Percentiles rank a stretch among this genome's conserved stretches.
Conservation (phyloP, 2,888 invertebrate species). For the Drosophila bunnanda region DNA sequence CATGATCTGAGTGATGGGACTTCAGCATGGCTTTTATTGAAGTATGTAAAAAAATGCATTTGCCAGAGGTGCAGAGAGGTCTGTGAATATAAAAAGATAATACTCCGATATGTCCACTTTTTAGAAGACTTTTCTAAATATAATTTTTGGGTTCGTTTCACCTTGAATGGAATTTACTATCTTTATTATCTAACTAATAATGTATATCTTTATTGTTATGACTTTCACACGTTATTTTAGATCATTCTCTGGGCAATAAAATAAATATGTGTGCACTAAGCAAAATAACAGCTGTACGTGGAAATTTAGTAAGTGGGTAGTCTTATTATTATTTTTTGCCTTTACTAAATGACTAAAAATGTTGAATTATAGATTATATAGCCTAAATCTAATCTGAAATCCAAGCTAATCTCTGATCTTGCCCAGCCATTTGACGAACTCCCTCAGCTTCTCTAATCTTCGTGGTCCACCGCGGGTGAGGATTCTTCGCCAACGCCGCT, state of each 20-base stretch:
- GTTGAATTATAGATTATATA: neutral
- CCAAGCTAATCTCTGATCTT: constrained; percentile 31
- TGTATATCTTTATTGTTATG: constrained; percentile 6
- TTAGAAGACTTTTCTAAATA: neutral
- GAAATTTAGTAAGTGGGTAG: too few species aligned
- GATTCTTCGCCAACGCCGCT: constrained; percentile 49
- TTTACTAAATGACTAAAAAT: constrained; percentile 1
- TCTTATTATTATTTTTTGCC: neutral
- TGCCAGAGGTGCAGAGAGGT: neutral
- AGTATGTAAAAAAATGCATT: constrained; percentile 15
- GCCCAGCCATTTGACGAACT: constrained; percentile 60
- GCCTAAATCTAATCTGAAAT: neutral
- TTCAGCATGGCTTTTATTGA: neutral
- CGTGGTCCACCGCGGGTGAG: constrained; percentile 47
- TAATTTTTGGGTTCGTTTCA: constrained; percentile 2
- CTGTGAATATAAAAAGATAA: neutral
- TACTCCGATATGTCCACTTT: too few species aligned
- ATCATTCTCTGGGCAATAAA: neutral
- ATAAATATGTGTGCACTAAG: neutral
- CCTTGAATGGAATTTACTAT: constrained; percentile 6
- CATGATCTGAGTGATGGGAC: constrained; percentile 17
- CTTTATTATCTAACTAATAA: neutral
- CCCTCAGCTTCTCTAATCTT: constrained; percentile 53
- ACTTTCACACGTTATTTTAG: constrained; percentile 3
- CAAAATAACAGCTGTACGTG: neutral